Conservation (phyloP, 2,113 vertebrate species). For the Tupaia tana region DNA sequence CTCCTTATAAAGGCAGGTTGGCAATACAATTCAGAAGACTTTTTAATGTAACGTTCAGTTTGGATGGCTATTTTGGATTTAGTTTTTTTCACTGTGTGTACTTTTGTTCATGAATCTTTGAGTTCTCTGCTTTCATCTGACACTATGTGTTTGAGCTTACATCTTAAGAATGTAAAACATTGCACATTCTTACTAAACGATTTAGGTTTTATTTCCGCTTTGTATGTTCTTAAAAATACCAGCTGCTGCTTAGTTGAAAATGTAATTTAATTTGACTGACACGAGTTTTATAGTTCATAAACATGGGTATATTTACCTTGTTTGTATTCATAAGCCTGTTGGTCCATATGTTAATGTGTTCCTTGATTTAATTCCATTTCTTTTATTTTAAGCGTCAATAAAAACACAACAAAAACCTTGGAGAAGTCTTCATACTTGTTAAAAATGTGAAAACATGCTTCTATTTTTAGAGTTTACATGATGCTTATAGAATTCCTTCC, state of each 20-base stretch:
- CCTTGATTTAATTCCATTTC: conserved; percentile 63
- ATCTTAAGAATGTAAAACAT: conserved; percentile 69
- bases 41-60: conserved; percentile 17
- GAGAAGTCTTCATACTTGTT: conserved; percentile 22
- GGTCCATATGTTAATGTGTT: conserved; percentile 75
- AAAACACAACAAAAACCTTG: conserved; percentile 51
- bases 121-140: conserved; percentile 47
- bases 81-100: not conserved
- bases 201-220: conserved; percentile 68
- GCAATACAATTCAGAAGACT: not conserved
- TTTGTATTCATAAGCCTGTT: conserved; percentile 63
- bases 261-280: conserved; percentile 77
- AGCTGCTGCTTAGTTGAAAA: conserved; percentile 75
- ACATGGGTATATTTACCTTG: conserved; percentile 68
- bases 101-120: conserved; percentile 59
- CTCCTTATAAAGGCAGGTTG: conserved; percentile 12
- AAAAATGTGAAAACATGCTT: conserved; percentile 49
- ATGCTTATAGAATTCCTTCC: conserved; percentile 26
- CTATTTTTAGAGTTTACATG: conserved; percentile 52
- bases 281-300: conserved; percentile 68
- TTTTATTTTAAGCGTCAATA: conserved; percentile 69
- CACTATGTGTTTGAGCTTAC: conserved; percentile 58
- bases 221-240: conserved; percentile 75
- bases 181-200: conserved; percentile 59
- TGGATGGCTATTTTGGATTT: conserved; percentile 24